Evolutionary conservation across 1,140 invertebrate species (phyloP), one percentile per base, ranked within the genome.

Genomic region (Carcinoscorpius rotundicauda): DNA sequence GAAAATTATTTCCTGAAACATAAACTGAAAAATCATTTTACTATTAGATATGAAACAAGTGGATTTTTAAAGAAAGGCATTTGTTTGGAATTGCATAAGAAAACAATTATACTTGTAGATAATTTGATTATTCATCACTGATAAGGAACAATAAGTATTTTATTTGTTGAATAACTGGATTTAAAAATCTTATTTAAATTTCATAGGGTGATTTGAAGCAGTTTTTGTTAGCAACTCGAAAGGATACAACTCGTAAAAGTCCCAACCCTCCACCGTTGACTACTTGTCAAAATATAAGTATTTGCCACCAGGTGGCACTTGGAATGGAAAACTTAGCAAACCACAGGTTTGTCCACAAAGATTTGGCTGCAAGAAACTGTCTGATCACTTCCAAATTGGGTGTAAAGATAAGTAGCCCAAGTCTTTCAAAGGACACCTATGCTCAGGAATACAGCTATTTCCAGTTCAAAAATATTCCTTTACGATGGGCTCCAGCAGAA

Each of bases 311-410:
- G 74, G 83, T 94, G 49, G 87, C 88, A 0, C 79, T 82, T 10
- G 94, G 87, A 8, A 86, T 93, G 81, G 88, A 91, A 71, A 85
- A 91, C 67, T 77, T 97, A 50, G 81, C 89, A 2, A 83, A 84
- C 64, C 81, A 84, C 68, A 79, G 89, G 51, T 79, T 89, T 53
- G 85, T 92, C 4, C 91, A 95, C 76, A 83, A 85, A 72, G 95
- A 98, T 77, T 79, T 98, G 65, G 93, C 93, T 5, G 87, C 93
- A 0, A 82, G 94, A n/a, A 98, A 98, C 76, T 92, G 94, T 73
- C 77, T 95, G 11, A 86, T 97, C 58, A 86, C 88, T 0, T 91
- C 90, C 29, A 84, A 85, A 66, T 78, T 94, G 3, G 83, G 85
- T 48, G 82, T 94, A 6, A 95, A 96, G 80, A 82, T 97, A 53